A percentile compares a stretch with the other conserved stretches of the same genome.
These are phyloP conservation scores for Malthinus seriepunctatus DNA, from an alignment of 2,888 invertebrate genomes.

Conservation along the genomic window DNA sequence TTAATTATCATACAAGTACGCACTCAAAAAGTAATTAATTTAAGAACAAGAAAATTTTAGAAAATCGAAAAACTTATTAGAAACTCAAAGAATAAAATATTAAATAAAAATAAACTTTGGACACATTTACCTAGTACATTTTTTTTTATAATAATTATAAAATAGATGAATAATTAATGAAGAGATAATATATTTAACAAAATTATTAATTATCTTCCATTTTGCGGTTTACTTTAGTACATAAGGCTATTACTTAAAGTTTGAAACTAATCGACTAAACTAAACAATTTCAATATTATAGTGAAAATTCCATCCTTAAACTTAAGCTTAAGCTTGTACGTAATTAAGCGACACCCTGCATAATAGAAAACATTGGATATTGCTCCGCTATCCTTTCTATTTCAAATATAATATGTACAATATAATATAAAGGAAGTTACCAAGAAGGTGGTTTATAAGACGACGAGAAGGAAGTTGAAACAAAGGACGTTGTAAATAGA, in stretches of 20 bases:
- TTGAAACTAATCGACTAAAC: slow-evolving; percentile 8
- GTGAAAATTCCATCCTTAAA: slow-evolving; percentile 22
- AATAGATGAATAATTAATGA: too few species aligned
- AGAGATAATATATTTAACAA: too few species aligned
- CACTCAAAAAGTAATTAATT: too few species aligned
- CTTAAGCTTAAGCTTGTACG: slow-evolving; percentile 21
- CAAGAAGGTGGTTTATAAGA: slow-evolving; percentile 37
- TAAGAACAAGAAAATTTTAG: too few species aligned
- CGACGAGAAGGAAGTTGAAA: slow-evolving; percentile 40
- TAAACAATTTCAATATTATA: slow-evolving; percentile 5
- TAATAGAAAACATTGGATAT: slow-evolving; percentile 13
- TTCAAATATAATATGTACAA: slow-evolving; percentile 1
- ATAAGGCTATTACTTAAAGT: slow-evolving; percentile 6
- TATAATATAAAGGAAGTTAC: slow-evolving; percentile 32
- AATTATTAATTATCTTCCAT: too few species aligned
- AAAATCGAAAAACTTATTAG: too few species aligned
- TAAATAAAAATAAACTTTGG: too few species aligned
- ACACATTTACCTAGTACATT: too few species aligned
- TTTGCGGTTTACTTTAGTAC: background rate
- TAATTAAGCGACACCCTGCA: slow-evolving; percentile 24
- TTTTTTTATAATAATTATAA: too few species aligned
- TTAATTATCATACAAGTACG: too few species aligned
- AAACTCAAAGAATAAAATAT: too few species aligned
- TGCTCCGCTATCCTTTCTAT: slow-evolving; percentile 1
- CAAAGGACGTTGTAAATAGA: slow-evolving; percentile 50